These are phyloP conservation scores for Arvicanthis niloticus DNA, from an alignment of 2,113 vertebrate genomes.

Conservation along the genomic window DNA sequence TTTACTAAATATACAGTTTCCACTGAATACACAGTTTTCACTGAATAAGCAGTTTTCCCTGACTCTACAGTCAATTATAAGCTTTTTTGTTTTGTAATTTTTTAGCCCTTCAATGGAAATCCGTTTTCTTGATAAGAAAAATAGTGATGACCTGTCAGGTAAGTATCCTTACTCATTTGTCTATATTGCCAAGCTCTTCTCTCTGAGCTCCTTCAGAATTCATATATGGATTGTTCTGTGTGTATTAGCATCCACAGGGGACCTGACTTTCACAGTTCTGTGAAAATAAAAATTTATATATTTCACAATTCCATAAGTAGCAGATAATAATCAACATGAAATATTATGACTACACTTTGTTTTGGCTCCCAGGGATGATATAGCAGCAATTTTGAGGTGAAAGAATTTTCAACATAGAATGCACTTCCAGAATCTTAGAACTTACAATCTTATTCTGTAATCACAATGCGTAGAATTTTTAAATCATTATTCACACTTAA, in stretches of 20 bases:
- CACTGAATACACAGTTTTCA: background rate
- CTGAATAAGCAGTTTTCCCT: background rate
- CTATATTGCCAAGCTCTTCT: constrained; percentile 65
- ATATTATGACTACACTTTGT: constrained; percentile 52
- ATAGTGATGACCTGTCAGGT: constrained; percentile 86
- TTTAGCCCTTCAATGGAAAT: constrained; percentile 83
- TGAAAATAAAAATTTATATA: constrained; percentile 33
- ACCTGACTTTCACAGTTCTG: background rate
- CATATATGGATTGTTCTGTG: constrained; percentile 65
- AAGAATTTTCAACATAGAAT: constrained; percentile 24
- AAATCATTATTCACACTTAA: constrained; percentile 21
- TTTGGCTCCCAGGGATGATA: constrained; percentile 68
- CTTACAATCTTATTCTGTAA: background rate
- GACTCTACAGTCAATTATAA: constrained; percentile 86
- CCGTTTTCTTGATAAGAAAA: constrained; percentile 87
- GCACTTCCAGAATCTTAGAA: background rate
- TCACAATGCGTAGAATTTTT: background rate
- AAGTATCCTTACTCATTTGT: constrained; percentile 80
- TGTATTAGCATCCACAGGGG: constrained; percentile 57
- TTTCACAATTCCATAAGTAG: constrained; percentile 56
- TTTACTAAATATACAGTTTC: no score
- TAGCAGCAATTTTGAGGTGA: background rate
- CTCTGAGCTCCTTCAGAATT: constrained; percentile 64
- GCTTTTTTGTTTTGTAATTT: constrained; percentile 83
- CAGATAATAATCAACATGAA: constrained; percentile 67